A percentile compares a stretch with the other conserved stretches of the same genome.
Evolutionary conservation across 2,888 invertebrate genomes (phyloP).

Genomic region (Phasia obesa): DNA sequence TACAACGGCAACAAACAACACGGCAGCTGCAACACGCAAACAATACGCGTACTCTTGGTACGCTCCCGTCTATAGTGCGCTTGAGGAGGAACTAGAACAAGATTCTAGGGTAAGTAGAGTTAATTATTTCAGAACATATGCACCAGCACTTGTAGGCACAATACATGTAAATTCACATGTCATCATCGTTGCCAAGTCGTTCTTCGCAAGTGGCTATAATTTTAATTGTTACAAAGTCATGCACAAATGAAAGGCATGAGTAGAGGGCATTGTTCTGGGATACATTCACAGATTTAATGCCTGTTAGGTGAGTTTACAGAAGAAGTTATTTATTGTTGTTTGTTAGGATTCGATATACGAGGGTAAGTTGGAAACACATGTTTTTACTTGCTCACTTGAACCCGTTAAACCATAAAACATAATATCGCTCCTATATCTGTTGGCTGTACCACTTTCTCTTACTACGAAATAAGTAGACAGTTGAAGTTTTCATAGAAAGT

Average conservation of each 20-base stretch:
- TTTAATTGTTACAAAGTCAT: neutral
- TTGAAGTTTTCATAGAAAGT: too few species aligned
- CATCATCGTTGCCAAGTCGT: constrained; percentile 1
- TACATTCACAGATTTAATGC: neutral
- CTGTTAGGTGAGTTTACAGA: too few species aligned
- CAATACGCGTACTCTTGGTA: constrained; percentile 83
- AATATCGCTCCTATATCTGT: too few species aligned
- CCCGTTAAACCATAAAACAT: too few species aligned
- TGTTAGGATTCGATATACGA: too few species aligned
- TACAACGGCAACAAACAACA: constrained; percentile 71
- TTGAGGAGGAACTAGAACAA: constrained; percentile 82
- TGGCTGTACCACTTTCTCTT: too few species aligned
- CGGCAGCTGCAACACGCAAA: constrained; percentile 79
- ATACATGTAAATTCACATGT: constrained; percentile 9
- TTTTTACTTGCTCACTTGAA: too few species aligned
- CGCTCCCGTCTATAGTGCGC: constrained; percentile 82
- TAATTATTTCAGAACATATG: neutral
- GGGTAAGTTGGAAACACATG: too few species aligned
- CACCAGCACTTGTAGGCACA: neutral
- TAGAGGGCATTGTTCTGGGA: neutral
- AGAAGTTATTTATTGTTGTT: too few species aligned
- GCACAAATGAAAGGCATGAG: neutral
- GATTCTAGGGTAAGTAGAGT: constrained; percentile 80
- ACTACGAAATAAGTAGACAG: too few species aligned
- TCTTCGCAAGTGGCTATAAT: constrained; percentile 16